phyloP scores from a whole-genome alignment of 2,888 invertebrate species.

The Tipula helvola region DNA sequence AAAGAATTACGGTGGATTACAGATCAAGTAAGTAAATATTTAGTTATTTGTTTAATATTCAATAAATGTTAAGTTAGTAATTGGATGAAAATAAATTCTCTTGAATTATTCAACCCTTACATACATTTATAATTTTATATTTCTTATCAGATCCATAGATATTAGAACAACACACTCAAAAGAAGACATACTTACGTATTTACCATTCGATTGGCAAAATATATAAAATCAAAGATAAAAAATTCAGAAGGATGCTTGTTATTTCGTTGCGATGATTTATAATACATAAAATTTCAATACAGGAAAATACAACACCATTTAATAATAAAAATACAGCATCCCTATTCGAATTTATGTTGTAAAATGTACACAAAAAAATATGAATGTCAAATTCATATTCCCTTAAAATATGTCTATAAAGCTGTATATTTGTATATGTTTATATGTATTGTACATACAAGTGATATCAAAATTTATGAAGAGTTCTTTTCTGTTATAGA shows the following conservation, averaged over 20 bases:
- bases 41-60: not conserved
- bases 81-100: not conserved
- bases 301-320: not conserved
- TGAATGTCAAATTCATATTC: not conserved
- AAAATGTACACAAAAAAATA: not conserved
- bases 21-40: constrained; percentile 48
- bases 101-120: not conserved
- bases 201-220: not conserved
- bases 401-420: not conserved
- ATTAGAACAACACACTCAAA: not conserved
- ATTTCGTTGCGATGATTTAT: not conserved
- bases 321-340: not conserved
- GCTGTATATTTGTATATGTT: not conserved
- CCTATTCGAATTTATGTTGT: not conserved
- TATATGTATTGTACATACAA: not conserved
- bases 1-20: constrained; percentile 89
- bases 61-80: not conserved
- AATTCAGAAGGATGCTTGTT: not conserved
- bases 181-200: not conserved
- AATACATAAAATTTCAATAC: not conserved
- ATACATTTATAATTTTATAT: not conserved
- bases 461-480: not conserved
- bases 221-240: not conserved
- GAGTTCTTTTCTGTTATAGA: not conserved
- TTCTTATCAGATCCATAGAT: not conserved